phyloP scores from a whole-genome alignment of 2,113 vertebrate genomes.

The Vulpes vulpes region DNA sequence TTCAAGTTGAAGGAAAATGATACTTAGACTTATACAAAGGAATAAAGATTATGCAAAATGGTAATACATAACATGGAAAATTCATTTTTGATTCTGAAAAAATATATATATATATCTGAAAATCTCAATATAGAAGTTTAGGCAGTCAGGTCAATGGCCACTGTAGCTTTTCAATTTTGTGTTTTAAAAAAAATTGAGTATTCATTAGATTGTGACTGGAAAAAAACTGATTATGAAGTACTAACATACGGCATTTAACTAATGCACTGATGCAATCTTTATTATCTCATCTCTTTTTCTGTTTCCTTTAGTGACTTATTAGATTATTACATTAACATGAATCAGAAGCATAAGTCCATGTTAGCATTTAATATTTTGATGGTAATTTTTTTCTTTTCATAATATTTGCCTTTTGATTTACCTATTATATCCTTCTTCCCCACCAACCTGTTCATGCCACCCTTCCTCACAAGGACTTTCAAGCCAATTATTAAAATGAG shows the following conservation, averaged over 20 bases:
- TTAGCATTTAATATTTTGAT: background rate
- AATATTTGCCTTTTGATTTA: background rate
- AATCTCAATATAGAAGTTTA: background rate
- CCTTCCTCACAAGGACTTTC: background rate
- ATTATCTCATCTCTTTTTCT: background rate
- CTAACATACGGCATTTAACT: background rate
- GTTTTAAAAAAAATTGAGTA: background rate
- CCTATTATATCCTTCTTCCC: background rate
- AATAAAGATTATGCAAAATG: background rate
- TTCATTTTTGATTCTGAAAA: background rate
- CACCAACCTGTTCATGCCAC: background rate
- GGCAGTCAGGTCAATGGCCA: background rate
- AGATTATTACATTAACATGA: background rate
- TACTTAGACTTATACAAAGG: background rate
- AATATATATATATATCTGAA: background rate
- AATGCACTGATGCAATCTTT: background rate
- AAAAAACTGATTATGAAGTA: background rate
- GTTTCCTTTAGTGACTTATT: constrained; percentile 1
- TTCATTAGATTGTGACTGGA: background rate
- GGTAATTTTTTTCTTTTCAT: background rate
- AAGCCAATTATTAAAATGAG: background rate
- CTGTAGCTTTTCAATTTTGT: background rate
- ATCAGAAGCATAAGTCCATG: background rate
- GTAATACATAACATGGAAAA: background rate
- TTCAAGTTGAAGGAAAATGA: background rate